Evolutionary conservation across 2,888 invertebrate genomes (phyloP).

Genomic region (Tridacna gigas): DNA sequence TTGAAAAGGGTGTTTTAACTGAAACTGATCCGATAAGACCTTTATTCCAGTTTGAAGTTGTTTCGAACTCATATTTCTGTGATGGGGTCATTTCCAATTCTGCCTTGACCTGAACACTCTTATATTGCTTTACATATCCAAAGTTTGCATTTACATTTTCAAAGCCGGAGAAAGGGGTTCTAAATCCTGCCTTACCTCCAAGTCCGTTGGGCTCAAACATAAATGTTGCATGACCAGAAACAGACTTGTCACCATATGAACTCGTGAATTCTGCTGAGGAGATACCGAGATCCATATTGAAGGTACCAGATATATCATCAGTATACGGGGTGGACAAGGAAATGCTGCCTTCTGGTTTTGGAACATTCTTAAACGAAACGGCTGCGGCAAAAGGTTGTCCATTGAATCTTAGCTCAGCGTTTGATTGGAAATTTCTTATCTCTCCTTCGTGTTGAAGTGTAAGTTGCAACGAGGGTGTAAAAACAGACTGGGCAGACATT

Average conservation of each 20-base stretch:
- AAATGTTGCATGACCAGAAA: slow-evolving; percentile 10
- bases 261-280: slow-evolving; percentile 23
- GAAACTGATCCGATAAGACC: slow-evolving; percentile 14
- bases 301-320: slow-evolving; percentile 26
- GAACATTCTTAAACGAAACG: slow-evolving; percentile 29
- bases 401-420: slow-evolving; percentile 40
- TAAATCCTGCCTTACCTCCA: slow-evolving; percentile 11
- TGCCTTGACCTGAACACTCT: slow-evolving; percentile 23
- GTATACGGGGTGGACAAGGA: slow-evolving; percentile 21
- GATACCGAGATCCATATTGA: slow-evolving; percentile 9
- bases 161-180: slow-evolving; percentile 38
- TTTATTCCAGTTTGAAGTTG: slow-evolving; percentile 11
- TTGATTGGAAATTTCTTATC: slow-evolving; percentile 37
- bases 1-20: slow-evolving; percentile 65
- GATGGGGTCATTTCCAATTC: slow-evolving; percentile 9
- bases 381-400: slow-evolving; percentile 29
- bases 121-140: neutral
- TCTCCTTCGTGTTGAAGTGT: slow-evolving; percentile 36
- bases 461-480: slow-evolving; percentile 47
- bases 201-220: slow-evolving; percentile 13
- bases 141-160: slow-evolving; percentile 34
- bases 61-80: neutral
- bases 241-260: slow-evolving; percentile 5
- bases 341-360: slow-evolving; percentile 24
- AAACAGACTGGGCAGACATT: slow-evolving; percentile 29